Percentiles rank a stretch among this genome's conserved stretches.
These are phyloP conservation scores for Syngnathus floridae DNA, from an alignment of 2,113 vertebrate genomes.

Conservation along the genomic window DNA sequence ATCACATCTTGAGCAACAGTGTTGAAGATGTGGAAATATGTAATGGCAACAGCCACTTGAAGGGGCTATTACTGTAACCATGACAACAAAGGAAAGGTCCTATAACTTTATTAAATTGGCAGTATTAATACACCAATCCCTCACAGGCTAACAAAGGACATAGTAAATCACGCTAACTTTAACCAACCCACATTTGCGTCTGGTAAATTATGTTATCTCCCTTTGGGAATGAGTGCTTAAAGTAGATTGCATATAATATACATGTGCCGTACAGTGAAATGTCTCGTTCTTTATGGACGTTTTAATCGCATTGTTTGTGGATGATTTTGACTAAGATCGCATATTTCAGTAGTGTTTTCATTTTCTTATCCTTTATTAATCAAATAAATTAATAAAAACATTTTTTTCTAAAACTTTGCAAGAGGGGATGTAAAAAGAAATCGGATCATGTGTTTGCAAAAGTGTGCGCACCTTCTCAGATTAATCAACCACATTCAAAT, in stretches of 20 bases:
- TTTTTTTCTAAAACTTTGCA: too few relatives aligned
- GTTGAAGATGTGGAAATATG: background rate
- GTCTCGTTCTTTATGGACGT: background rate
- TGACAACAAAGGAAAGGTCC: constrained; percentile 5
- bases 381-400: too few relatives aligned
- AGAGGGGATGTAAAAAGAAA: too few relatives aligned
- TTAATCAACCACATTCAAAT: too few relatives aligned
- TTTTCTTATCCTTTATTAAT: too few relatives aligned
- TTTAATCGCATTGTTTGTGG: background rate
- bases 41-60: background rate
- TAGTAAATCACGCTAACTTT: background rate
- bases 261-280: background rate
- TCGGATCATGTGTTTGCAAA: too few relatives aligned
- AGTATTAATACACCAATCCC: background rate
- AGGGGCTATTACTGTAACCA: background rate
- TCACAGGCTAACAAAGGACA: background rate
- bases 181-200: background rate
- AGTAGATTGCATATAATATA: background rate
- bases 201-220: background rate
- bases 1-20: background rate
- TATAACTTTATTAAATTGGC: background rate
- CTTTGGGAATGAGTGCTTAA: background rate
- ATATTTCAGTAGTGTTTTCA: background rate
- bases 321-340: background rate
- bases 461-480: too few relatives aligned